These are phyloP conservation scores for Ianthella basta DNA, from an alignment of 37 sponge, comb jelly and placozoan genomes.

Conservation along the genomic window DNA sequence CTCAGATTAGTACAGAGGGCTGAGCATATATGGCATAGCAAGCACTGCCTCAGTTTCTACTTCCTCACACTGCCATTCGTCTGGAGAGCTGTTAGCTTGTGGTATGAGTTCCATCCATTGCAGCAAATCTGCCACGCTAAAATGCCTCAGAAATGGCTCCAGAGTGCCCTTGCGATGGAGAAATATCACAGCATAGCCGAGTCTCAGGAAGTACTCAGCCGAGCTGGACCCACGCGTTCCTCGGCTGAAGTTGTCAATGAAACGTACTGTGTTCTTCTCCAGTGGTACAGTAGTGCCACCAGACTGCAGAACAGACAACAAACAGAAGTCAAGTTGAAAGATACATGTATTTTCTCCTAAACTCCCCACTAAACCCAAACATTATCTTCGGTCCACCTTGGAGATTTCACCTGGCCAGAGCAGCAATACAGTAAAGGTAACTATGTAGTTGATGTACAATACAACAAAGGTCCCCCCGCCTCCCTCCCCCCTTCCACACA, in stretches of 20 bases:
- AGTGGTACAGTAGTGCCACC: conserved; percentile 98
- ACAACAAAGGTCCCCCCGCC: too few relatives aligned
- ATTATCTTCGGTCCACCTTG: background rate
- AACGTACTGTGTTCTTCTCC: conserved; percentile 95
- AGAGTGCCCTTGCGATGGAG: conserved; percentile 66
- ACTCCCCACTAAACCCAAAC: too few relatives aligned
- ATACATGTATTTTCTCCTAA: background rate
- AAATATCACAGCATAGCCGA: conserved; percentile 88
- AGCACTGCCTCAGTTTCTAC: background rate
- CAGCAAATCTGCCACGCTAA: conserved; percentile 43
- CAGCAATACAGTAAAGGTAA: background rate
- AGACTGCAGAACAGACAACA: conserved; percentile 44
- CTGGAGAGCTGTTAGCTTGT: too few relatives aligned
- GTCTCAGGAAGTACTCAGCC: conserved; percentile 88
- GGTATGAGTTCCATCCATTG: conserved; percentile 46
- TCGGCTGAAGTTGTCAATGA: conserved; percentile 95
- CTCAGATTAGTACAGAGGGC: too few relatives aligned
- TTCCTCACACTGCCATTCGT: too few relatives aligned
- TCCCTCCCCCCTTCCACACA: too few relatives aligned
- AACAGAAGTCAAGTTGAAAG: background rate
- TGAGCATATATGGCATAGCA: background rate
- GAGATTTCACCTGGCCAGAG: background rate
- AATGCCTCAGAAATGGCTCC: conserved; percentile 83
- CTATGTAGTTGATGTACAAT: too few relatives aligned
- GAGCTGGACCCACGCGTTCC: conserved; percentile 89